Conservation (phyloP, 2,797 vertebrate genomes). For the Alfaro cultratus region DNA sequence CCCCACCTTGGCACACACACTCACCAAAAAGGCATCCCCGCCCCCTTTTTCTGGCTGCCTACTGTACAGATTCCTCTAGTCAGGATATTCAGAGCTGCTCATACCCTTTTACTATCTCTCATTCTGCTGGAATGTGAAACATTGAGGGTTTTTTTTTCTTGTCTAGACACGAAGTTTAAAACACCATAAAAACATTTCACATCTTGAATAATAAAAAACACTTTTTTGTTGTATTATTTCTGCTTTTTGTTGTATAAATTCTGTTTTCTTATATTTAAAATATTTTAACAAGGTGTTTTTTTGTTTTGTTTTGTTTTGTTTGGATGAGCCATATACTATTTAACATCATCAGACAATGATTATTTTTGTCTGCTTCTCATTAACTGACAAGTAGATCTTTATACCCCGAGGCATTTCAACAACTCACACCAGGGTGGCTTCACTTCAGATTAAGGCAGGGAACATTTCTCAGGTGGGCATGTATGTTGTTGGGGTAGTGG, state of each 20-base stretch:
- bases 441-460: slow-evolving; percentile 28
- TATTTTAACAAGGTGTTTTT: not conserved
- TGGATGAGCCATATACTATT: not conserved
- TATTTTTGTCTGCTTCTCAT: slow-evolving; percentile 7
- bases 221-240: not conserved
- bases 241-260: not conserved
- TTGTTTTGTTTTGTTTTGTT: not conserved
- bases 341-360: not conserved
- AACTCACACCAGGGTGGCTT: slow-evolving; percentile 41
- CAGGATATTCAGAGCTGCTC: slow-evolving; percentile 8
- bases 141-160: not conserved
- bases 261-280: not conserved
- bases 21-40: slow-evolving; percentile 22
- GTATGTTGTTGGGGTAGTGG: slow-evolving; percentile 22
- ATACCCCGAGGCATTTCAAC: slow-evolving; percentile 26
- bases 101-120: slow-evolving; percentile 26
- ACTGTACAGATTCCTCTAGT: slow-evolving; percentile 61
- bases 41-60: slow-evolving; percentile 34
- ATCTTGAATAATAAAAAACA: not conserved
- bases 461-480: slow-evolving; percentile 36
- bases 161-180: not conserved
- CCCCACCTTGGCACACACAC: slow-evolving; percentile 31
- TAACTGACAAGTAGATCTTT: slow-evolving; percentile 37
- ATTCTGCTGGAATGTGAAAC: slow-evolving; percentile 28
- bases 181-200: not conserved